phyloP scores from a whole-genome alignment of 1,140 invertebrate species.

The Cylas formicarius region DNA sequence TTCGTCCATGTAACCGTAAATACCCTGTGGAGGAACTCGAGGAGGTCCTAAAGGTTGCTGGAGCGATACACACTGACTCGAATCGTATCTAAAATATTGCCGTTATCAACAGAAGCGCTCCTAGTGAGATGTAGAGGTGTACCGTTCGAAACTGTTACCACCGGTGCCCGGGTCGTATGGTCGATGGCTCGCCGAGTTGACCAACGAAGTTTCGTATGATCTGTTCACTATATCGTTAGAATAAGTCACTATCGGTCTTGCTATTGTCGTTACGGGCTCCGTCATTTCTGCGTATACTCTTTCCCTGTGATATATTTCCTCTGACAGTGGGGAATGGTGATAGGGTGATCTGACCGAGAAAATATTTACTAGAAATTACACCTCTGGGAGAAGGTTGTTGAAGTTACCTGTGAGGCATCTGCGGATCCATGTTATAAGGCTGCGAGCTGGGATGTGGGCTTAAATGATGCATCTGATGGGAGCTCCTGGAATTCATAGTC shows the following conservation, averaged over 20 bases:
- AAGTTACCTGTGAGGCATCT: constrained; percentile 46
- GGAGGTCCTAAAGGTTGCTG: constrained; percentile 53
- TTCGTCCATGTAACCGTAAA: constrained; percentile 48
- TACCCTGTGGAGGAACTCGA: constrained; percentile 43
- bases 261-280: constrained; percentile 43
- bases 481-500: constrained; percentile 48
- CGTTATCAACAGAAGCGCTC: no score
- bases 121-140: no score
- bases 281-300: constrained; percentile 49
- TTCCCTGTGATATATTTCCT: constrained; percentile 47
- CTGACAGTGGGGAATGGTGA: constrained; percentile 50
- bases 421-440: constrained; percentile 48
- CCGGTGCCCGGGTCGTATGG: constrained; percentile 51
- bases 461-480: constrained; percentile 40
- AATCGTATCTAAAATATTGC: constrained; percentile 34
- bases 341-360: constrained; percentile 49
- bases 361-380: not conserved
- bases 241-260: constrained; percentile 55
- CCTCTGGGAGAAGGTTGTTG: not conserved
- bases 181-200: constrained; percentile 49
- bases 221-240: constrained; percentile 51
- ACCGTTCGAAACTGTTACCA: constrained; percentile 64
- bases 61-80: constrained; percentile 48
- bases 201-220: constrained; percentile 40
- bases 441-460: constrained; percentile 41